phyloP scores from a whole-genome alignment of 2,888 invertebrate species.

The Cacoxenus indagator region DNA sequence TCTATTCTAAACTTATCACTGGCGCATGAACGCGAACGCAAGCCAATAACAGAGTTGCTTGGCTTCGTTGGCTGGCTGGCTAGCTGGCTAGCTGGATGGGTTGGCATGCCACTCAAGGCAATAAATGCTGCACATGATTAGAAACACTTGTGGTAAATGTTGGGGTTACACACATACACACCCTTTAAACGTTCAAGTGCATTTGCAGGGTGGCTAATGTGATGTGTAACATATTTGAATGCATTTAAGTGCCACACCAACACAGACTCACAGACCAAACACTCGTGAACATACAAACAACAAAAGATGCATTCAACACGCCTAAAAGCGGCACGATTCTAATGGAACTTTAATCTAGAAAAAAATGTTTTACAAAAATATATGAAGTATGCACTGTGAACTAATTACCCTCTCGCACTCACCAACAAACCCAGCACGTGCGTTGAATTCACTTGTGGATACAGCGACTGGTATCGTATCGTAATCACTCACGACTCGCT shows the following conservation, averaged over 20 bases:
- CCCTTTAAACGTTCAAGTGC: background rate
- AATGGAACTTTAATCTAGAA: background rate
- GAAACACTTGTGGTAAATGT: conserved; percentile 13
- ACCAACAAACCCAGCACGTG: background rate
- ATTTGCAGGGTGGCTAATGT: background rate
- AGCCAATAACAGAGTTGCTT: background rate
- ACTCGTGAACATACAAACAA: background rate
- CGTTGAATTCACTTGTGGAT: background rate
- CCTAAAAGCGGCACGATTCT: background rate
- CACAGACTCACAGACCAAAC: background rate
- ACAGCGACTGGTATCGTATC: background rate
- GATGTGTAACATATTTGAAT: background rate
- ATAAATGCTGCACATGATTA: conserved; percentile 1
- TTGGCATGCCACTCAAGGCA: conserved; percentile 12
- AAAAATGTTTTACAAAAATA: background rate
- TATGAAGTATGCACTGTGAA: background rate
- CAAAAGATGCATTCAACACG: background rate
- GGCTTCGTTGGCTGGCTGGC: too few relatives aligned
- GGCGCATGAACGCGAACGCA: background rate
- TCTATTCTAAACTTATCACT: background rate
- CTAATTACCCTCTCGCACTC: conserved; percentile 1
- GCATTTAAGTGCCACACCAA: background rate
- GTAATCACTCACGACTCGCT: background rate
- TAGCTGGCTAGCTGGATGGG: too few relatives aligned
- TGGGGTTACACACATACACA: background rate